These are phyloP conservation scores for Candidula unifasciata DNA, from an alignment of 2,888 invertebrate species.

Conservation along the genomic window DNA sequence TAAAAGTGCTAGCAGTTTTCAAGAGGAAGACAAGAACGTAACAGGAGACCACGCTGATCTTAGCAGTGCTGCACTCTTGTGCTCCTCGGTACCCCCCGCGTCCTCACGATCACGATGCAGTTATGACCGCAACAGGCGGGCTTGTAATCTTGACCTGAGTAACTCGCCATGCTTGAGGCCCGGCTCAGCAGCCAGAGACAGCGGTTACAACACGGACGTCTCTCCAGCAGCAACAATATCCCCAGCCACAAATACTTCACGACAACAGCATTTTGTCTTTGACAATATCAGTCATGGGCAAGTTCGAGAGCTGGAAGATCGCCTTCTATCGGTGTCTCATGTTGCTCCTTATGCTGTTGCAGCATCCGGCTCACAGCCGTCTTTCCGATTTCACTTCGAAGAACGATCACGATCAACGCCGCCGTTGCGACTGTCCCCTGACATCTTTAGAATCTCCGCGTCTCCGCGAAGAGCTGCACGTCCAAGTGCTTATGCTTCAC, in stretches of 20 bases:
- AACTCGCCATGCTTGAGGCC: conserved; percentile 27
- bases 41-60: conserved; percentile 1
- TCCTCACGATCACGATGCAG: background rate
- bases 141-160: conserved; percentile 14
- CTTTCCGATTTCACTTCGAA: background rate
- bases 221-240: conserved; percentile 63
- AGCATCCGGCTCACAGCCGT: background rate
- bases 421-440: conserved; percentile 32
- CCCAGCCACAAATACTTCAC: conserved; percentile 37
- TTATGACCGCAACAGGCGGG: background rate
- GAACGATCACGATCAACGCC: conserved; percentile 9
- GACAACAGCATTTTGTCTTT: conserved; percentile 61
- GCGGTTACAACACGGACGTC: conserved; percentile 69
- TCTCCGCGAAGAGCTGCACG: background rate
- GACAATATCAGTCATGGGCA: conserved; percentile 50
- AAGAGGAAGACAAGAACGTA: background rate
- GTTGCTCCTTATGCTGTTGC: background rate
- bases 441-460: conserved; percentile 27
- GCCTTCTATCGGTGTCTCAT: background rate
- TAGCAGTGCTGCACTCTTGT: background rate
- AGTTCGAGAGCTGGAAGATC: background rate
- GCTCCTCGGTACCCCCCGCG: background rate
- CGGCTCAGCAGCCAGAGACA: conserved; percentile 58
- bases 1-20: background rate
- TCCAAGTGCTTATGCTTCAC: background rate